These are phyloP conservation scores for Chlamydotis undulata DNA, from an alignment of 2,113 vertebrate species.

Conservation along the genomic window DNA sequence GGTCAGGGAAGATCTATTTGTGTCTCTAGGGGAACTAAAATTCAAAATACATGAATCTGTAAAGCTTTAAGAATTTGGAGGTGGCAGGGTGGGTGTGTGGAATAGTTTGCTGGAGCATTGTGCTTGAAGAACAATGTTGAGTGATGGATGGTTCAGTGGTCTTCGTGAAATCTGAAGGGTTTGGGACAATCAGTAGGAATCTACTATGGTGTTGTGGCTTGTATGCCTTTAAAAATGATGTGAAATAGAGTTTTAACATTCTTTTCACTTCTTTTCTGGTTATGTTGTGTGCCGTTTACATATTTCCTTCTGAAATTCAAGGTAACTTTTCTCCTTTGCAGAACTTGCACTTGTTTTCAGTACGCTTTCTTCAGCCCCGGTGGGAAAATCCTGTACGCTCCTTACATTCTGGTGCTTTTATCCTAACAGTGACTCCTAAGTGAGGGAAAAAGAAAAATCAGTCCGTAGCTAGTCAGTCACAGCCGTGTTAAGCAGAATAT, in stretches of 20 bases:
- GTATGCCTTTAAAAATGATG: not conserved
- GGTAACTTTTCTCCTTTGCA: not conserved
- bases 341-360: not conserved
- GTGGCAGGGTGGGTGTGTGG: not conserved
- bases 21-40: not conserved
- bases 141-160: not conserved
- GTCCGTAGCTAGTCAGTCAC: not conserved
- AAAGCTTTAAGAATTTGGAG: not conserved
- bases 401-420: not conserved
- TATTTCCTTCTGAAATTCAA: not conserved
- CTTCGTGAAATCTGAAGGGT: not conserved
- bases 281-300: not conserved
- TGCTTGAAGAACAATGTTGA: not conserved
- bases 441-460: not conserved
- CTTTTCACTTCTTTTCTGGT: not conserved
- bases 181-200: not conserved
- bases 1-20: not conserved
- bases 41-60: not conserved
- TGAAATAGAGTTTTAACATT: rapidly evolving
- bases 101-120: not conserved
- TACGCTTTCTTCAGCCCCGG: not conserved
- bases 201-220: rapidly evolving
- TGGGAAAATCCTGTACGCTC: not conserved
- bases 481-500: not conserved
- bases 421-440: not conserved